Evolutionary conservation across 2,113 vertebrate genomes (phyloP), one percentile per base, ranked within the genome.

Genomic region (Bungarus multicinctus): DNA sequence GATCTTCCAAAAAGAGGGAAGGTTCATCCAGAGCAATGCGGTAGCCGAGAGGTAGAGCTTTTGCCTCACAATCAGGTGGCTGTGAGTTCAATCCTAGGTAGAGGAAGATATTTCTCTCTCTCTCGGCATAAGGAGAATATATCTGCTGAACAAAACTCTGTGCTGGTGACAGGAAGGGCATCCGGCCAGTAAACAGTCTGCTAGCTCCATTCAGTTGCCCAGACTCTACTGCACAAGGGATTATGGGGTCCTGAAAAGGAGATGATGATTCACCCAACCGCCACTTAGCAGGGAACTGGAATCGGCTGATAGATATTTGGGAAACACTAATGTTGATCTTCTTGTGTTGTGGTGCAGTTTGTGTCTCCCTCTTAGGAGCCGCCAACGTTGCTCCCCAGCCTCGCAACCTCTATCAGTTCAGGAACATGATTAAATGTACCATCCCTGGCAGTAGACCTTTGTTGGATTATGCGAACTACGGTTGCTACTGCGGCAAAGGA

Each of bases 391-490:
- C n/a, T n/a, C n/a, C 0, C 57, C 64, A 11, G 0, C n/a, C 96
- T 1, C 90, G 94, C 43, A 97, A 98, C 0, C 0, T 99, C 30
- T 98, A 97, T 98, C 96, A 98, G 85, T 97, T 99, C 81, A 96
- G 94, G 9, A 45, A 0, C 0, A 94, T 99, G 98, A 98, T 99
- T 95, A 54, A 88, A 39, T 99, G 99, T 39, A 1, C 85, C 39
- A 96, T 98, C 87, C 98, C 98, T n/a, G n/a, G n/a, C 0, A 0
- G 0, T 0, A 97, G 97, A 2, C 97, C 98, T 0, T 8, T 94
- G 54, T 0, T 1, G 0, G 91, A 91, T 0, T 98, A 93, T 54
- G 96, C 86, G 0, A 0, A 97, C 89, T 99, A 99, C 0, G 91
- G 91, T 1, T 91, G 91, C 54, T 91, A 91, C 27, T 91, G 91